These are phyloP conservation scores for Blastobasis adustella DNA, from an alignment of 2,888 invertebrate species.

Conservation along the genomic window DNA sequence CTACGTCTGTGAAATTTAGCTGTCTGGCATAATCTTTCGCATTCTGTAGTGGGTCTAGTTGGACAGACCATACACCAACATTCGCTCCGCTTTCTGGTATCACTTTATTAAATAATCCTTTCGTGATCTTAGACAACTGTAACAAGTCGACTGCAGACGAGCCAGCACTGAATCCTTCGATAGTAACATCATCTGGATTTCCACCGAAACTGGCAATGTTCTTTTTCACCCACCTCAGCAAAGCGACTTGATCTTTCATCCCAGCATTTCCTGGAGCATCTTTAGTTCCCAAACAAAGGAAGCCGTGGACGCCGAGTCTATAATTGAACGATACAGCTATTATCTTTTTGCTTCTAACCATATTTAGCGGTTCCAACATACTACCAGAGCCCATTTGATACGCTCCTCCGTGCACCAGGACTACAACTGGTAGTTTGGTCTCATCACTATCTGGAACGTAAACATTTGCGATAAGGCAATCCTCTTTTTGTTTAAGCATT, in stretches of 20 bases:
- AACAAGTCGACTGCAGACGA: constrained; percentile 32
- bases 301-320: constrained; percentile 26
- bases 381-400: constrained; percentile 22
- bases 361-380: constrained; percentile 8
- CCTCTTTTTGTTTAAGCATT: constrained; percentile 18
- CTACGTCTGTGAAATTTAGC: constrained; percentile 23
- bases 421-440: constrained; percentile 25
- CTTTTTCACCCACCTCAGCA: constrained; percentile 40
- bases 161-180: constrained; percentile 36
- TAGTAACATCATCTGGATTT: constrained; percentile 38
- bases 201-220: constrained; percentile 42
- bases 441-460: constrained; percentile 36
- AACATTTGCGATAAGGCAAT: constrained; percentile 46
- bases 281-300: constrained; percentile 29
- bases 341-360: constrained; percentile 21
- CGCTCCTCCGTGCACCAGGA: constrained; percentile 30
- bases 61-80: constrained; percentile 24
- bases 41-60: constrained; percentile 29
- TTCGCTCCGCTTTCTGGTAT: constrained; percentile 39
- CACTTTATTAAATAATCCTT: constrained; percentile 34
- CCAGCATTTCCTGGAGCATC: constrained; percentile 38
- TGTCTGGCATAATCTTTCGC: constrained; percentile 27
- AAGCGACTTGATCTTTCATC: constrained; percentile 37
- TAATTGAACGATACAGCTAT: constrained; percentile 29
- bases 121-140: constrained; percentile 27